phyloP scores from a whole-genome alignment of 2,888 invertebrate species.

The Chymomyza caudatula region DNA sequence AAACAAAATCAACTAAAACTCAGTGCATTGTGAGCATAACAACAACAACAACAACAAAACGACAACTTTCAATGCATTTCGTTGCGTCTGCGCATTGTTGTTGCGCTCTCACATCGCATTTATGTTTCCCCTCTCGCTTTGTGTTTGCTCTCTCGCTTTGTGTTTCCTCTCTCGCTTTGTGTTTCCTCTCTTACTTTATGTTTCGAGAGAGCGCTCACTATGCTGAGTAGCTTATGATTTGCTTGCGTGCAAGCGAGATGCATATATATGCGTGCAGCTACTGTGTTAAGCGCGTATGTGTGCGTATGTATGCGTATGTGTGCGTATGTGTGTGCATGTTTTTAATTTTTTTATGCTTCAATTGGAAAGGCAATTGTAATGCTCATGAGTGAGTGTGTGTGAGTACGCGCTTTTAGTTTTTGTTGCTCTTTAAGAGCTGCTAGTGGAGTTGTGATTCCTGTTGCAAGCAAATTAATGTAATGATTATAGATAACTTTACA shows the following conservation, averaged over 20 bases:
- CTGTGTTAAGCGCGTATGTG: neutral
- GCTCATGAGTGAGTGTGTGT: neutral
- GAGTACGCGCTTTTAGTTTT: neutral
- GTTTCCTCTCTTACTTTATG: too few relatives aligned
- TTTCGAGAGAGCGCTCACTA: constrained; percentile 3
- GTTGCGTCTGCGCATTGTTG: constrained; percentile 50
- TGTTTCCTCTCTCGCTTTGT: neutral
- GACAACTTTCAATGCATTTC: constrained; percentile 49
- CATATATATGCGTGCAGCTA: neutral
- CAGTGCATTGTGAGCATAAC: neutral
- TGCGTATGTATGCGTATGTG: neutral
- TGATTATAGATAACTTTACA: neutral
- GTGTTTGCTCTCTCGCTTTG: constrained; percentile 3
- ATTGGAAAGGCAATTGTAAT: neutral
- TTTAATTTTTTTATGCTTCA: constrained; percentile 2
- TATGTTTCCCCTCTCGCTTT: constrained; percentile 12
- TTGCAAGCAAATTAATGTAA: neutral
- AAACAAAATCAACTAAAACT: constrained; percentile 25
- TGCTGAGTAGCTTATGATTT: neutral
- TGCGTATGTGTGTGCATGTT: constrained; percentile 4
- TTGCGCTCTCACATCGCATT: constrained; percentile 17
- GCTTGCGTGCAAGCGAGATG: constrained; percentile 12
- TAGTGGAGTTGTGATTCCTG: neutral
- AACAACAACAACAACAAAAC: constrained; percentile 34
- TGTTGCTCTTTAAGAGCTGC: neutral